Percentiles rank a stretch among this genome's conserved stretches.
Evolutionary conservation across 2,797 vertebrate genomes (phyloP).

Genomic region (Crenichthys baileyi): DNA sequence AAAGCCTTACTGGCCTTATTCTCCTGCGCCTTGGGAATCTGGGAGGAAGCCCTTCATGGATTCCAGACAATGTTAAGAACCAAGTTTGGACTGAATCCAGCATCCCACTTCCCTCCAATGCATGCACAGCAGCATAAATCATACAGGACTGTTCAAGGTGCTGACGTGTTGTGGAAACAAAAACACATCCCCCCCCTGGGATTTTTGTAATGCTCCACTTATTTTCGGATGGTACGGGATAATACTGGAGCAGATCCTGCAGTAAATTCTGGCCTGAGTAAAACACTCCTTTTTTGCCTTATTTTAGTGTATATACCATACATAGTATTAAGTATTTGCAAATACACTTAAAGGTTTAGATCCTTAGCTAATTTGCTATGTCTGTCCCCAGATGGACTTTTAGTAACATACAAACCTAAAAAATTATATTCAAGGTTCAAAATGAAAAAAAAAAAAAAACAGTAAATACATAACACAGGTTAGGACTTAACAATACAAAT

Average conservation of each 20-base stretch:
- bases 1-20: background rate
- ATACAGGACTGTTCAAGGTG: background rate
- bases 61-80: background rate
- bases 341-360: background rate
- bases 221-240: background rate
- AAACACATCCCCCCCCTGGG: background rate
- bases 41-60: background rate
- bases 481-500: background rate
- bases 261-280: background rate
- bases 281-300: background rate
- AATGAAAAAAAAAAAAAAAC: background rate
- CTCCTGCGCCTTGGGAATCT: background rate
- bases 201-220: background rate
- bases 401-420: background rate
- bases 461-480: background rate
- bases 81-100: background rate
- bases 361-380: background rate
- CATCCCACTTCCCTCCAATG: no score
- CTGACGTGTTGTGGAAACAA: background rate
- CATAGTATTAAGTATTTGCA: background rate
- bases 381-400: background rate
- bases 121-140: background rate
- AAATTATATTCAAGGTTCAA: background rate
- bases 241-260: background rate
- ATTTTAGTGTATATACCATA: background rate